Base-by-base conservation (phyloP, 2,888 invertebrate genomes). In the Amphipyra berbera region DNA sequence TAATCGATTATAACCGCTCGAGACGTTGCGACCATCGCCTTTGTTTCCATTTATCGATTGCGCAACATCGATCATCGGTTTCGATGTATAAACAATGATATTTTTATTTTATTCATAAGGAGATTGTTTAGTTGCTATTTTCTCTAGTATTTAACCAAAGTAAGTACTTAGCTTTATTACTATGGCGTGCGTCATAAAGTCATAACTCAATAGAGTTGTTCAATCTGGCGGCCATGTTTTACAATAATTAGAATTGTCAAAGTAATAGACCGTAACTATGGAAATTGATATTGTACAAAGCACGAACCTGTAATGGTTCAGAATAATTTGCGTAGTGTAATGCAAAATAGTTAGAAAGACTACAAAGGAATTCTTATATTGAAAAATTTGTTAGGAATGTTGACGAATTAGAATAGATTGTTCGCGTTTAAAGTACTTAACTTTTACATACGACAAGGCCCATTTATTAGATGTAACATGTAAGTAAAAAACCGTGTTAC, bases 1-100 rank as follows among this genome's bases (percentile, higher is more conserved):
- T 63, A 88, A 91, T 89, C 84, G 87, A 89, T 92, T 88, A 79
- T 85, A 74, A 71, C 68, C 84, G 86, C 82, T 82, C 80, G 84
- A 76, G 78, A 83, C 81, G 80, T 75, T 77, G 68, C 81, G 76
- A 76, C 59, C 52, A 68, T 54, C 55, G 61, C 35, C 73, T 85
- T 85, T 82, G 83, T 82, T 86, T 89, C 88, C 85, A 88, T 89
- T 86, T 82, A 84, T 84, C 84, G 84, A 89, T 91, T 89, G 85
- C 86, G 78, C 67, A 79, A 79, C 64, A 63, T 61, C 61, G 52
- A 67, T 79, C 55, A 61, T 57, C 61, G 63, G 50, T 62, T 63
- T 48, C 57, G 55, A 62, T 58, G 52, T 67, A 68, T 70, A 67
- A 75, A 77, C 68, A 77, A 77, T 66, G 49, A 45, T 58, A 46